Base-by-base conservation (phyloP, 2,797 vertebrate species). In the Sternotherus odoratus region DNA sequence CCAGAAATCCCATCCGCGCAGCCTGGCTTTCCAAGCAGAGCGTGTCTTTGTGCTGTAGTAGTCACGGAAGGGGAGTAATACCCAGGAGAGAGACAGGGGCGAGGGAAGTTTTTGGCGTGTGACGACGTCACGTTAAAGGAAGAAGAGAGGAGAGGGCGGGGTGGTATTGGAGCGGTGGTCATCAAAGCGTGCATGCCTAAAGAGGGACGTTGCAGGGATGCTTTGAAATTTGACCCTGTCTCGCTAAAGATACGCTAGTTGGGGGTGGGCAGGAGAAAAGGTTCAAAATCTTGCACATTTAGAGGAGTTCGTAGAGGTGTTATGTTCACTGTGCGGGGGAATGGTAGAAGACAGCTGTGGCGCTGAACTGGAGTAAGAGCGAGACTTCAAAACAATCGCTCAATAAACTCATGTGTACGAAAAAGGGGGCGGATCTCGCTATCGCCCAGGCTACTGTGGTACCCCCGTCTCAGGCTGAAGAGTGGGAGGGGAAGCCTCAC, bases 21-120 rank as follows among this genome's bases (percentile, higher is more conserved):
- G 33, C 60, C 16, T 63, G 5, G 33, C 60, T 2, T 3, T 4
- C 4, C 0, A 4, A 4, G 28, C 6, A 48, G 5, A 33, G 56
- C 1, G 4, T 1, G 19, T 2, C 0, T 12, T 5, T 19, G 26
- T 24, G 24, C 6, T 0, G 72, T 8, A 26, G 12, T 7, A 15
- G 69, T 23, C n/a, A 39, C 10, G 66, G 4, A 36, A 23, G 53
- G 53, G 10, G 21, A 53, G 23, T 53, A 60, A 33, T 28, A 7
- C 8, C 13, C 24, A 28, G 19, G 39, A 72, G 69, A 24, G 39
- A 12, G 36, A 10, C 39, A 11, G 1, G 39, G 36, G 11, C 23
- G 10, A 8, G 69, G 69, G 23, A 26, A 72, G 39, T 12, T 43
- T 12, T 24, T 9, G 66, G 39, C 24, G 66, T 19, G 66, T 24